phyloP scores from a whole-genome alignment of 2,113 vertebrate species.

The Dolichotis patagonum region DNA sequence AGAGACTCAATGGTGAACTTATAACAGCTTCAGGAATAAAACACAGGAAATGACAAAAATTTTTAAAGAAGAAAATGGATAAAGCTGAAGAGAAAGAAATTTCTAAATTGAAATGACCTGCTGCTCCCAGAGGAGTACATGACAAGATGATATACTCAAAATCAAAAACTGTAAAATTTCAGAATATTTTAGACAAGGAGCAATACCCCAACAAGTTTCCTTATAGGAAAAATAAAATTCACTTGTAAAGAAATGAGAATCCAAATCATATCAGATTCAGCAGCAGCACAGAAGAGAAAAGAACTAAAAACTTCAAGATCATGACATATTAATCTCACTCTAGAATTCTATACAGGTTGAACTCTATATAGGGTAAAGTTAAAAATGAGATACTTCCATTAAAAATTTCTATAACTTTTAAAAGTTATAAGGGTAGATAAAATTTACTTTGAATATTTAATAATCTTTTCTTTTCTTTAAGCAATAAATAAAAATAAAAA shows the following conservation, averaged over 20 bases:
- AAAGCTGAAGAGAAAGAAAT: not conserved
- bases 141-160: not conserved
- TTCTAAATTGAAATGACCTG: not conserved
- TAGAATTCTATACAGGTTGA: not conserved
- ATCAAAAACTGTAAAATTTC: not conserved
- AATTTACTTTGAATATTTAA: not conserved
- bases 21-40: not conserved
- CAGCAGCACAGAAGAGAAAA: not conserved
- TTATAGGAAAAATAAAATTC: slow-evolving; percentile 15
- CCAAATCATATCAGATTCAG: not conserved
- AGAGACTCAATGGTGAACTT: not conserved
- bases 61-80: not conserved
- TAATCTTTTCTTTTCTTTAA: not conserved
- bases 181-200: not conserved
- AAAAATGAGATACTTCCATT: slow-evolving; percentile 3
- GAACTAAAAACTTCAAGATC: not conserved
- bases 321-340: not conserved
- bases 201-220: not conserved
- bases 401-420: not conserved
- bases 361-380: not conserved
- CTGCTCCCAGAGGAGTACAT: not conserved
- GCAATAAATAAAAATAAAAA: not conserved
- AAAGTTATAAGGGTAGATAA: not conserved
- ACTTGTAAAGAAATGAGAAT: not conserved
- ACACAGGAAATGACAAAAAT: not conserved